A percentile compares a stretch with the other conserved stretches of the same genome.
Conservation (phyloP, 1,140 invertebrate genomes). For the Procambarus clarkii region DNA sequence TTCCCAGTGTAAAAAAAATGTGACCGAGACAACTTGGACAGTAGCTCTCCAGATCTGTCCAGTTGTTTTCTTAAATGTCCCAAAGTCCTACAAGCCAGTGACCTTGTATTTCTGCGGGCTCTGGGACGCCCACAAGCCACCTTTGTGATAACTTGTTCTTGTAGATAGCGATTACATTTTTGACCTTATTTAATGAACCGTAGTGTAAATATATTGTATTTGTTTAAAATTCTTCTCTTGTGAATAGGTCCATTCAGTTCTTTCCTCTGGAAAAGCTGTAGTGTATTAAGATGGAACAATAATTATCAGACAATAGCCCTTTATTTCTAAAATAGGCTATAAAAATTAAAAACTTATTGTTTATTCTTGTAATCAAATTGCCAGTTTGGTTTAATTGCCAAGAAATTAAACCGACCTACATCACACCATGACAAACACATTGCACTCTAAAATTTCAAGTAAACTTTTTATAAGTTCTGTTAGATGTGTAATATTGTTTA, state of each 20-base stretch:
- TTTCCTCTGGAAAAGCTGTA: neutral
- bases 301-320: neutral
- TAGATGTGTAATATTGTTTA: too few species aligned
- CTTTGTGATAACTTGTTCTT: neutral
- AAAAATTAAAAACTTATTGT: neutral
- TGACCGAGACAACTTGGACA: neutral
- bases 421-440: too few species aligned
- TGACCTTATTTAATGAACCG: slow-evolving; percentile 18
- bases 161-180: slow-evolving; percentile 12
- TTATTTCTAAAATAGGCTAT: neutral
- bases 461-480: too few species aligned
- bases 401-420: neutral
- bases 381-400: too few species aligned
- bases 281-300: neutral
- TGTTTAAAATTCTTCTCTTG: neutral
- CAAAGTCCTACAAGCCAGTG: too few species aligned
- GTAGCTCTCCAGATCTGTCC: neutral
- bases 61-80: too few species aligned
- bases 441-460: too few species aligned
- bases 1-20: neutral
- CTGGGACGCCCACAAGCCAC: neutral
- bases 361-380: neutral
- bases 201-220: slow-evolving; percentile 16
- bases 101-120: neutral
- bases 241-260: neutral